Conservation (phyloP, 1,140 invertebrate genomes). For the Thereuonema tuberculata region DNA sequence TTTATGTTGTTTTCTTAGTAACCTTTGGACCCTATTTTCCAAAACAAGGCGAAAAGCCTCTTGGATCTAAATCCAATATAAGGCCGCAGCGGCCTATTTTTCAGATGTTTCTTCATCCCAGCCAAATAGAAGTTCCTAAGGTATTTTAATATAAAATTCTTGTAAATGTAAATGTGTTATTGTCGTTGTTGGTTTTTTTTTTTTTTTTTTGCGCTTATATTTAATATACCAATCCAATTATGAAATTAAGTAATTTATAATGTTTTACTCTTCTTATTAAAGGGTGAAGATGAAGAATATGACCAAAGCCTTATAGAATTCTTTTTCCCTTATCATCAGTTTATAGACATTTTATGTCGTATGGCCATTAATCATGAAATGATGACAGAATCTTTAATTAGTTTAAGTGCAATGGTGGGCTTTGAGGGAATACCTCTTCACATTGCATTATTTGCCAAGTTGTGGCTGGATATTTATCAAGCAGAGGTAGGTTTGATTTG, state of each 20-base stretch:
- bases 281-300: constrained; percentile 61
- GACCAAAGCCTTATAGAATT: constrained; percentile 59
- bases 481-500: constrained; percentile 48
- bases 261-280: constrained; percentile 9
- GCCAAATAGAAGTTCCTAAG: constrained; percentile 52
- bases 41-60: constrained; percentile 40
- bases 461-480: constrained; percentile 66
- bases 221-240: too few relatives aligned
- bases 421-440: constrained; percentile 70
- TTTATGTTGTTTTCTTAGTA: too few relatives aligned
- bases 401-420: constrained; percentile 67
- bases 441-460: constrained; percentile 64
- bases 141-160: constrained; percentile 25
- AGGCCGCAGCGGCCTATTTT: constrained; percentile 63
- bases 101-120: constrained; percentile 70
- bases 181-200: neutral
- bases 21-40: constrained; percentile 60
- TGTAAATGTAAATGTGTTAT: too few relatives aligned
- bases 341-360: constrained; percentile 74
- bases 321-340: constrained; percentile 65
- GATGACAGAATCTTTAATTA: constrained; percentile 60
- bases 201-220: neutral
- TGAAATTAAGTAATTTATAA: too few relatives aligned
- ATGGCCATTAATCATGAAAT: constrained; percentile 68
- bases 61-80: constrained; percentile 42